Evolutionary conservation across 2,797 vertebrate species (phyloP).

Genomic region (Pipistrellus pipistrellus): DNA sequence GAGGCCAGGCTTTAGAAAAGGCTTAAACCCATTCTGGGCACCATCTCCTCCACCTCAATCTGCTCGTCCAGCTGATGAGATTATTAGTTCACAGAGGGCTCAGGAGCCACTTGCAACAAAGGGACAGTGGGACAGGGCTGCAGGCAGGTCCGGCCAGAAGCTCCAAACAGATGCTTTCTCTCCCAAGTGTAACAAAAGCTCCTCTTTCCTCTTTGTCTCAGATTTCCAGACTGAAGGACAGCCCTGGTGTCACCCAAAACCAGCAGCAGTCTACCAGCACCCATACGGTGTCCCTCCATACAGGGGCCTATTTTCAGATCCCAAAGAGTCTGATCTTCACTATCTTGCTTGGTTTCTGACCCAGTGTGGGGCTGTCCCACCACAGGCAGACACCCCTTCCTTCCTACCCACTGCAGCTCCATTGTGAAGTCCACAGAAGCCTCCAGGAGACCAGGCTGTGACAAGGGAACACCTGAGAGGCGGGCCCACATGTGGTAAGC

Average conservation of each 20-base stretch:
- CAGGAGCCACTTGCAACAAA: neutral
- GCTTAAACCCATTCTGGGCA: neutral
- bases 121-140: neutral
- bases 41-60: neutral
- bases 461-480: neutral
- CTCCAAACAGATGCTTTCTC: neutral
- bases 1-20: neutral
- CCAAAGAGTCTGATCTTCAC: slow-evolving; percentile 82
- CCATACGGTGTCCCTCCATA: slow-evolving; percentile 55
- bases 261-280: slow-evolving; percentile 7
- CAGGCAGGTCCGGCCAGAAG: neutral
- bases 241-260: slow-evolving; percentile 53
- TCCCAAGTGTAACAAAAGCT: slow-evolving; percentile 75
- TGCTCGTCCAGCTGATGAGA: neutral
- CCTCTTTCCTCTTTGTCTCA: slow-evolving; percentile 68
- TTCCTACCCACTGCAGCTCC: slow-evolving; percentile 68
- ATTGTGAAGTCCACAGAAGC: slow-evolving; percentile 66
- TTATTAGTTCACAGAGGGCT: neutral
- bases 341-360: slow-evolving; percentile 81
- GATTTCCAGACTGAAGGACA: slow-evolving; percentile 60
- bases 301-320: slow-evolving; percentile 77
- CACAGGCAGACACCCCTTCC: too few relatives aligned
- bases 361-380: neutral
- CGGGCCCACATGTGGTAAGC: slow-evolving; percentile 65
- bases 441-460: slow-evolving; percentile 20